Evolutionary conservation across 2,797 vertebrate species (phyloP), one percentile per base, ranked within the genome.

Genomic region (Spondyliosoma cantharus): DNA sequence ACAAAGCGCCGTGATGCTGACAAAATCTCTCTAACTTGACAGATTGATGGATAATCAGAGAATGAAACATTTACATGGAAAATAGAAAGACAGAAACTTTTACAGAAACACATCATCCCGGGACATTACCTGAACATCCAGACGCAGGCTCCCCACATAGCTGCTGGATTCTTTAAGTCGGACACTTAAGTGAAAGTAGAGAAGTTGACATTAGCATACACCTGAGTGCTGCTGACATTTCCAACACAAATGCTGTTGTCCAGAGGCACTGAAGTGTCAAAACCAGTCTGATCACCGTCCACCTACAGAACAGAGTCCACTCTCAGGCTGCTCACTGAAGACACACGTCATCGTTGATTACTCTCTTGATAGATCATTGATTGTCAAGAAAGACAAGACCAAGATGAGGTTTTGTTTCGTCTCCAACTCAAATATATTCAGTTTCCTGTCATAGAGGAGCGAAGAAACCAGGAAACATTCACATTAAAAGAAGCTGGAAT

Each of bases 81-180:
- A 59, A 53, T 3, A 53, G 6, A 37, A 7, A 72, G n/a, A 7
- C 24, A 74, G 14, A 69, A 1, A 25, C 5, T n/a, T 8, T 29
- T 42, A 8, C 20, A 61, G 5, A 56, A 60, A 64, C 27, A 29
- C 29, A 29, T 29, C 29, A 69, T 58, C 58, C 16, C 50, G 14
- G 11, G 45, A 49, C 17, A 45, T 86, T 90, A 95, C 93, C 94
- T 94, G 80, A 80, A 12, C 61, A 76, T 86, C 87, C 91, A 87
- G 86, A 75, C 59, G 48, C 82, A 62, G 87, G 60, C 61, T 82
- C 37, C 57, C 61, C 71, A 86, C 94, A 94, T 94, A 24, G 78
- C 81, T 88, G 74, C 81, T 67, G 57, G 79, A 70, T 75, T 81
- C 58, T 68, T 54, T 37, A 57, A 52, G 49, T 16, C 27, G 71